Evolutionary conservation across 1,140 invertebrate species (phyloP), one percentile per base, ranked within the genome.

Genomic region (Acyrthosiphon pisum): DNA sequence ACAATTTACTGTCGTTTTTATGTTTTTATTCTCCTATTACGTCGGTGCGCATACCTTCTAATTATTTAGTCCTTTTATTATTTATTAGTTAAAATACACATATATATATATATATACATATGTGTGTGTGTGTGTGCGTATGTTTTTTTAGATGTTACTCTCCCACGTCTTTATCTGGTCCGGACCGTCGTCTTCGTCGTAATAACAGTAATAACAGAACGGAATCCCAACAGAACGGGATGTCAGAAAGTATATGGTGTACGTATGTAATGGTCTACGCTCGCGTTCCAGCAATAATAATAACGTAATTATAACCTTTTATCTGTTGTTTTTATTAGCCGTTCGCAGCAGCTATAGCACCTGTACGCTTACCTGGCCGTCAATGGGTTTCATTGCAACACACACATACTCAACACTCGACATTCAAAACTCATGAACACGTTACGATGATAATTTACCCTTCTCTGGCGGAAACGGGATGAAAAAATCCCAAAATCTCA

Each of bases 321-420:
- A 92, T 92, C 91, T 23, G 91, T 83, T 92, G 76, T 92, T 92
- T 92, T 92, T 83, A 92, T 84, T 91, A 91, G n/a, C 48, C n/a
- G 48, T 88, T 53, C 8, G 18, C 87, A 53, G 20, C 87, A 53
- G 48, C 18, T 35, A 35, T 26, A 18, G 26, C 84, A 89, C 87
- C 87, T 89, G 48, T 89, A 53, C 7, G 30, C 6, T 4, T 87
- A 30, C 23, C n/a, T 26, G 84, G 41, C 30, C 30, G 30, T 88
- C 86, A 50, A 48, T 88, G 6, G 86, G 86, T 48, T 88, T 37
- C 87, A 22, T 37, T 89, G 48, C 87, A 89, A 89, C 87, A 88
- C 44, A 37, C 48, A 53, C 48, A 2, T 48, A 35, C n/a, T 53
- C 86, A 20, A 20, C 37, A n/a, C 7, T 50, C 86, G 14, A 18